A percentile compares a stretch with the other conserved stretches of the same genome.
Evolutionary conservation across 1,140 invertebrate species (phyloP).

Genomic region (Hormaphis cornu): DNA sequence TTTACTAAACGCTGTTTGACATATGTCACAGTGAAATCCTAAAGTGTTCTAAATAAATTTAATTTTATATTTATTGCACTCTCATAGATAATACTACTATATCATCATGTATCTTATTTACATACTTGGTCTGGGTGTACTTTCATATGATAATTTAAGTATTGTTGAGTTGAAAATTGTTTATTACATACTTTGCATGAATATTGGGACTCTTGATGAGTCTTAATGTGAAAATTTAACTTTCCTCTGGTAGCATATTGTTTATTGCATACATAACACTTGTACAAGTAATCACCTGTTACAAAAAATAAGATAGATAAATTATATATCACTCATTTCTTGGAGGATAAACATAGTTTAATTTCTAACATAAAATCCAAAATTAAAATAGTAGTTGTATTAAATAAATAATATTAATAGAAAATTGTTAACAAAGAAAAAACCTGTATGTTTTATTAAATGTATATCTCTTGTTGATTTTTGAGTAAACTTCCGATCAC

Average conservation of each 20-base stretch:
- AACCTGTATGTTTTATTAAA: slow-evolving; percentile 7
- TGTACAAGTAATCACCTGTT: not conserved
- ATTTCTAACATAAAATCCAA: not conserved
- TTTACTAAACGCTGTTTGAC: slow-evolving; percentile 4
- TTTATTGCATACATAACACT: slow-evolving; percentile 22
- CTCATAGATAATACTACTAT: too few species aligned
- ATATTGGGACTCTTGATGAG: slow-evolving; percentile 22
- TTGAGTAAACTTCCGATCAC: slow-evolving; percentile 16
- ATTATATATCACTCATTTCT: not conserved
- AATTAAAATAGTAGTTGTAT: not conserved
- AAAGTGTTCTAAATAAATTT: slow-evolving; percentile 6
- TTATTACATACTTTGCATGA: not conserved
- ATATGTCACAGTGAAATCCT: slow-evolving; percentile 15
- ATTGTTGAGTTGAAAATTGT: slow-evolving; percentile 15
- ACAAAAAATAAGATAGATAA: not conserved
- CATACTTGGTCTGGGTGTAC: slow-evolving; percentile 12
- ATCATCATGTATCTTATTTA: not conserved
- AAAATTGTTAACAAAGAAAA: not conserved
- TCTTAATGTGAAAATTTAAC: slow-evolving; percentile 29
- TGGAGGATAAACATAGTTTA: not conserved
- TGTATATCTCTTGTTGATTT: slow-evolving; percentile 27
- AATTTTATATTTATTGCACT: not conserved
- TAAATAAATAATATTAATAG: not conserved
- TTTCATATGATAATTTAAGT: slow-evolving; percentile 22
- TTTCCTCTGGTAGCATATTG: slow-evolving; percentile 29